Evolutionary conservation across 2,888 invertebrate genomes (phyloP).

Genomic region (Salticus scenicus): DNA sequence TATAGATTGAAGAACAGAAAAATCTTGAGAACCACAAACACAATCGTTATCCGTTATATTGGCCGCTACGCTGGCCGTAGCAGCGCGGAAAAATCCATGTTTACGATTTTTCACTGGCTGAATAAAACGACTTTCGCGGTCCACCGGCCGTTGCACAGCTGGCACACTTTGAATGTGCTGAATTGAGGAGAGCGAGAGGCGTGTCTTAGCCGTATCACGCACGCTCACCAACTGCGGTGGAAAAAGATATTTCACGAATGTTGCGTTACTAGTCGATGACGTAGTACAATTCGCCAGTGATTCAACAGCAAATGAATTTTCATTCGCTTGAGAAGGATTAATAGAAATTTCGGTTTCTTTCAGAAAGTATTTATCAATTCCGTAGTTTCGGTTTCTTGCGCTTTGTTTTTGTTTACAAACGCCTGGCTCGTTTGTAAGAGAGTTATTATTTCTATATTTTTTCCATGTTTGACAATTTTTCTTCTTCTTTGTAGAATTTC

Average conservation of each 20-base stretch:
- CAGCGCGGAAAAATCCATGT: background rate
- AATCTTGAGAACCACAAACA: background rate
- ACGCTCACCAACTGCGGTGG: slow-evolving; percentile 13
- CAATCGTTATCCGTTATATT: background rate
- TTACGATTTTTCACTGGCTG: background rate
- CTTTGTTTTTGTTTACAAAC: background rate
- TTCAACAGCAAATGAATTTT: slow-evolving; percentile 43
- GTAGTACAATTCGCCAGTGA: slow-evolving; percentile 19
- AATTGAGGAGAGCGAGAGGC: slow-evolving; percentile 14
- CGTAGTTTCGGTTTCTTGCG: slow-evolving; percentile 41
- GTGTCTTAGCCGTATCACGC: slow-evolving; percentile 26
- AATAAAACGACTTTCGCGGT: slow-evolving; percentile 44
- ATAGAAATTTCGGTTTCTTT: slow-evolving; percentile 39
- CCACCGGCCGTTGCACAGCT: slow-evolving; percentile 48
- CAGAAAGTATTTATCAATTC: background rate
- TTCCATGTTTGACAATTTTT: too few species aligned
- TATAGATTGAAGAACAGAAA: background rate
- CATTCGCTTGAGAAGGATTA: slow-evolving; percentile 5
- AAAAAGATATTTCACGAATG: slow-evolving; percentile 43
- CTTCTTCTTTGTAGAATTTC: too few species aligned
- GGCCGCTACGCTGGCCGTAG: slow-evolving; percentile 25
- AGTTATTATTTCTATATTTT: too few species aligned
- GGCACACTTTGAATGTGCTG: slow-evolving; percentile 49
- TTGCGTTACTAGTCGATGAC: slow-evolving; percentile 54
- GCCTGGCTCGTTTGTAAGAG: too few species aligned